Conservation (phyloP, 2,113 vertebrate species). For the Protomyctophum bolini region DNA sequence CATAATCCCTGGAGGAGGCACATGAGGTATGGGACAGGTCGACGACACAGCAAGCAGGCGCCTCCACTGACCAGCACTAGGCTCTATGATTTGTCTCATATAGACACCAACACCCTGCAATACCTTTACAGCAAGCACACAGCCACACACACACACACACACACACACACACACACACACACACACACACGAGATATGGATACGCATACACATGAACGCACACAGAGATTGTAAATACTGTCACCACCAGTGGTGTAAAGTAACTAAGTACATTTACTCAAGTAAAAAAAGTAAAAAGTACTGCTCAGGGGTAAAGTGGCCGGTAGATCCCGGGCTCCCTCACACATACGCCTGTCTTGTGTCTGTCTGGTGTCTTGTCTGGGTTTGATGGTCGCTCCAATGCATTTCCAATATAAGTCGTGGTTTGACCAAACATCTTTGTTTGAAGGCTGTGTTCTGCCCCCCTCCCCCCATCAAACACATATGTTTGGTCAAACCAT, state of each 20-base stretch:
- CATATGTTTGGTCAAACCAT: too few relatives aligned
- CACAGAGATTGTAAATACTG: slow-evolving; percentile 5
- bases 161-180: background rate
- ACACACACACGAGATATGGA: background rate
- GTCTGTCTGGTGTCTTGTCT: too few relatives aligned
- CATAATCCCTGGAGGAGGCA: background rate
- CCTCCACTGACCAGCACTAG: background rate
- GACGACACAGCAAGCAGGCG: background rate
- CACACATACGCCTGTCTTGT: too few relatives aligned
- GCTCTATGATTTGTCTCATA: background rate
- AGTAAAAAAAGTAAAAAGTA: too few relatives aligned
- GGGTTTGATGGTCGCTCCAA: too few relatives aligned
- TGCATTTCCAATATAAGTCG: too few relatives aligned
- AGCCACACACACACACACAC: background rate
- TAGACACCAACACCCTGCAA: background rate
- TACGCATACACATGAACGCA: background rate
- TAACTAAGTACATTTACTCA: too few relatives aligned
- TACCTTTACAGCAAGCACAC: background rate
- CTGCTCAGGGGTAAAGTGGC: too few relatives aligned
- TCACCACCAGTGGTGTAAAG: background rate
- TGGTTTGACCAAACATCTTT: too few relatives aligned
- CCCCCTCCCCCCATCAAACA: too few relatives aligned
- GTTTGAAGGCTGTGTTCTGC: too few relatives aligned
- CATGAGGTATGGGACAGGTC: slow-evolving; percentile 1
- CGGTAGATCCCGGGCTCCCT: too few relatives aligned